These are phyloP conservation scores for Mus minutoides DNA, from an alignment of 2,797 vertebrate genomes.

Conservation along the genomic window DNA sequence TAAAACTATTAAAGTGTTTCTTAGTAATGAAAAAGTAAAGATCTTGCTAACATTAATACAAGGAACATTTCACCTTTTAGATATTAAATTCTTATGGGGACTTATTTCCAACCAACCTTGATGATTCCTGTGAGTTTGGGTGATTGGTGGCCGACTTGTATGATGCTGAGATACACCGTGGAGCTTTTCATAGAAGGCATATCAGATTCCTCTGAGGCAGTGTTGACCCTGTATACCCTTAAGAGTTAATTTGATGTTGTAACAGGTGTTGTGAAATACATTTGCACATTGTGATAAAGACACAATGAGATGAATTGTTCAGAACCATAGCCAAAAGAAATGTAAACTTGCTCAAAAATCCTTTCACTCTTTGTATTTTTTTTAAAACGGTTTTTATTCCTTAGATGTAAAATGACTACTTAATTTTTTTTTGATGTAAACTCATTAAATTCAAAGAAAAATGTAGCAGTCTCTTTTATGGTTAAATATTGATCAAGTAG, in stretches of 20 bases:
- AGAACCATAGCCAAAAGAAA: conserved; percentile 84
- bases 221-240: conserved; percentile 75
- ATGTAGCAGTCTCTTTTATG: not conserved
- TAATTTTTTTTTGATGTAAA: conserved; percentile 76
- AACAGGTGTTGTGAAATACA: conserved; percentile 78
- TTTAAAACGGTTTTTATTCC: conserved; percentile 83
- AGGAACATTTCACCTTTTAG: conserved; percentile 76
- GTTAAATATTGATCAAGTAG: conserved; percentile 50
- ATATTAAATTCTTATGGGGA: conserved; percentile 70
- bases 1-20: conserved; percentile 71
- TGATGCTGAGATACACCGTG: conserved; percentile 62
- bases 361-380: conserved; percentile 80
- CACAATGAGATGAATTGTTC: conserved; percentile 82
- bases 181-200: conserved; percentile 74
- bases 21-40: conserved; percentile 74
- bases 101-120: conserved; percentile 67
- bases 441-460: conserved; percentile 78
- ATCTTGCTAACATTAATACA: conserved; percentile 70
- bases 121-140: conserved; percentile 52
- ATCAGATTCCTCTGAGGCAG: conserved; percentile 74
- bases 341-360: conserved; percentile 83
- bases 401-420: conserved; percentile 77
- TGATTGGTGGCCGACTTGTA: conserved; percentile 76
- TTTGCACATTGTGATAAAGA: conserved; percentile 77
- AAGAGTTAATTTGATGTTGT: conserved; percentile 83